These are phyloP conservation scores for Arothron firmamentum DNA, from an alignment of 2,113 vertebrate genomes.

Conservation along the genomic window DNA sequence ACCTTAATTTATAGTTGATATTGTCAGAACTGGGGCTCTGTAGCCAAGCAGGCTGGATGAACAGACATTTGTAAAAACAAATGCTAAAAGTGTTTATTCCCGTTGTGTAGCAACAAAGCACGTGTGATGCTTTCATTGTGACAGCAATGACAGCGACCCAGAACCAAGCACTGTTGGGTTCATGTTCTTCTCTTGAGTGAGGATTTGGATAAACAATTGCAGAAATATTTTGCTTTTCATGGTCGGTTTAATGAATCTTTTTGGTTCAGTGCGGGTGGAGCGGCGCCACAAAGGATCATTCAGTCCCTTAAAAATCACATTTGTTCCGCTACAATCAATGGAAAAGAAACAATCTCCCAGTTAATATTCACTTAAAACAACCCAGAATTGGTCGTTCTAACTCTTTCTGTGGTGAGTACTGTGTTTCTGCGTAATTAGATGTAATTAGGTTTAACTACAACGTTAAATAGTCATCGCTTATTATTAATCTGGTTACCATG, in stretches of 20 bases:
- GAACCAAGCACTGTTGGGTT: constrained; percentile 1
- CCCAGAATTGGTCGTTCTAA: constrained; percentile 26
- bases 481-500: constrained; percentile 5
- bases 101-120: constrained; percentile 19
- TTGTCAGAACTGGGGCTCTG: too few relatives aligned
- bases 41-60: not conserved
- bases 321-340: constrained; percentile 39
- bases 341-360: constrained; percentile 37
- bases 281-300: constrained; percentile 46
- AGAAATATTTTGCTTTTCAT: constrained; percentile 25
- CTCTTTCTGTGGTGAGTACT: constrained; percentile 28
- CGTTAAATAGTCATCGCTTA: constrained; percentile 3
- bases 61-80: constrained; percentile 19
- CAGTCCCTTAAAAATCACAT: constrained; percentile 14
- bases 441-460: constrained; percentile 34
- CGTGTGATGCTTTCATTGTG: not conserved
- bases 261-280: constrained; percentile 31
- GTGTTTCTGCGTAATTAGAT: constrained; percentile 33
- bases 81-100: constrained; percentile 34
- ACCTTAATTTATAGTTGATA: too few relatives aligned
- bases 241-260: constrained; percentile 41
- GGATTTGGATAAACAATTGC: constrained; percentile 50
- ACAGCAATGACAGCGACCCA: constrained; percentile 23
- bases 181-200: constrained; percentile 41
- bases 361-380: constrained; percentile 35